Base-by-base conservation (phyloP, 2,888 invertebrate genomes). In the Scaptodrosophila latifasciaeformis region DNA sequence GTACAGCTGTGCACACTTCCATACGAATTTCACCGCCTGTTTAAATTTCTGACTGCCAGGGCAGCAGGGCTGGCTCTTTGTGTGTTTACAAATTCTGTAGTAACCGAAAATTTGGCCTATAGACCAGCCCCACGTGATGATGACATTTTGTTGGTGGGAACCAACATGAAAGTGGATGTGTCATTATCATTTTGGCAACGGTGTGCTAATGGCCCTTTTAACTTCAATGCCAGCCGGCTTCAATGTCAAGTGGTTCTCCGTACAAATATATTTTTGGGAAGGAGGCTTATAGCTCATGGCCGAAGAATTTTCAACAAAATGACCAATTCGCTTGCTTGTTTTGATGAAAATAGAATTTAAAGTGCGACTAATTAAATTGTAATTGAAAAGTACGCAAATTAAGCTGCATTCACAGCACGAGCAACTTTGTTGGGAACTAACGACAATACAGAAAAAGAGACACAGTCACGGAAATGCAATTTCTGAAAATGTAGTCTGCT, bases 201-300 rank as follows among this genome's bases (percentile, higher is more conserved):
- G 61, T 65, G 62, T 76, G 67, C 59, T 76, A 79, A 68, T 56
- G 63, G 56, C 58, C 68, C 71, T 72, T 78, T 68, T 48, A 42
- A n/a, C 10, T 21, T 24, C 40, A 40, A 40, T 21, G 40, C 40
- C 40, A 40, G 21, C 17, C 18, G 52, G 19, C 58, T 54, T 59
- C 69, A 72, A 69, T 79, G 72, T 79, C 80, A 79, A 79, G 72
- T 59, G 52, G 45, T 69, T 64, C 56, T n/a, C n/a, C n/a, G 55
- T 54, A 24, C 4, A 7, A 24, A 24, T 24, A 7, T 7, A 5
- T 24, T 24, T 24, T 24, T 24, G 4, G 24, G 4, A 24, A 24
- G n/a, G n/a, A n/a, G n/a, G 59, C 59, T 64, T 54, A 72, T 54
- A 42, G 69, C 71, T 71, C 60, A 79, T 76, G 59, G 37, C 51